Conservation (phyloP, 2,888 invertebrate species). For the Agrenia bidenticulata region DNA sequence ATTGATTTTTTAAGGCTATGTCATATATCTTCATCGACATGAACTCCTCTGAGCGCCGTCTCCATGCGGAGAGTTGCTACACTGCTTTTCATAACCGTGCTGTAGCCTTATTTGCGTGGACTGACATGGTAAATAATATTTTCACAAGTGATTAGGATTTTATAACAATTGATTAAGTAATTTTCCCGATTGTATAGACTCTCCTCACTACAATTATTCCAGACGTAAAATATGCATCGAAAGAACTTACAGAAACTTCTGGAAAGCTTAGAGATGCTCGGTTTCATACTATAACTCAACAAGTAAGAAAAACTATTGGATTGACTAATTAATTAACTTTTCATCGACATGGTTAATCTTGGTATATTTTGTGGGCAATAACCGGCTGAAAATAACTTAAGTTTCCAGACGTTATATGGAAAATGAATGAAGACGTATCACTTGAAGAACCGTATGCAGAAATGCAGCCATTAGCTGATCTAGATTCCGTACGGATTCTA, state of each 20-base stretch:
- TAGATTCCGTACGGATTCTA: constrained; percentile 37
- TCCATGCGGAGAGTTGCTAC: constrained; percentile 51
- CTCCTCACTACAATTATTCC: constrained; percentile 45
- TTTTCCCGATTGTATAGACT: too few relatives aligned
- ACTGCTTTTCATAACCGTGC: constrained; percentile 49
- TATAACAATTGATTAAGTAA: too few relatives aligned
- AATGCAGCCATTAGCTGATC: constrained; percentile 24
- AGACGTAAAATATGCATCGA: constrained; percentile 32
- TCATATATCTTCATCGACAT: constrained; percentile 52
- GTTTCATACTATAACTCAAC: constrained; percentile 35
- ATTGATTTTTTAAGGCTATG: constrained; percentile 37
- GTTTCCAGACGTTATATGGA: constrained; percentile 40
- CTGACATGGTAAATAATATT: constrained; percentile 38
- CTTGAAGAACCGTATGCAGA: neutral
- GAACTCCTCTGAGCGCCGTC: constrained; percentile 42
- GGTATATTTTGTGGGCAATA: neutral
- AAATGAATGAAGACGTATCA: constrained; percentile 4
- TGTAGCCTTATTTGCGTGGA: constrained; percentile 51
- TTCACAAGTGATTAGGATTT: too few relatives aligned
- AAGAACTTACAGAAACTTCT: constrained; percentile 37
- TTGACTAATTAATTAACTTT: constrained; percentile 1
- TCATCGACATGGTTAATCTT: neutral
- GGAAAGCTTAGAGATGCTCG: constrained; percentile 40
- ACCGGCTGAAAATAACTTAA: too few relatives aligned
- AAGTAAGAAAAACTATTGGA: constrained; percentile 28